Percentiles rank a stretch among this genome's conserved stretches.
Evolutionary conservation across 2,888 invertebrate species (phyloP).

Genomic region (Dynastes tityus): DNA sequence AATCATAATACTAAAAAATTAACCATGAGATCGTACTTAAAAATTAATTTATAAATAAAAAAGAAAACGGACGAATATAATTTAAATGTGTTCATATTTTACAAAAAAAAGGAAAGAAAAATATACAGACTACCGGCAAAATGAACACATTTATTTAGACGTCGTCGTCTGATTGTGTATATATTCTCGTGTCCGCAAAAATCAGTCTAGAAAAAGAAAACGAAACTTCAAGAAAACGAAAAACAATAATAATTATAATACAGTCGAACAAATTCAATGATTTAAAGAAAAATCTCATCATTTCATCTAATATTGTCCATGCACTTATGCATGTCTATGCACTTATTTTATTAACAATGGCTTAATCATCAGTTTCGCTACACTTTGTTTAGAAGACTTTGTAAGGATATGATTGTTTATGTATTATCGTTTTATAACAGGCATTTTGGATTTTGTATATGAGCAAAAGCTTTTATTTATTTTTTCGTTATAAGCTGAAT

Average conservation of each 20-base stretch:
- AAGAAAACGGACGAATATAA: conserved; percentile 19
- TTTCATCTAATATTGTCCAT: conserved; percentile 62
- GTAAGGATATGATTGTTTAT: conserved; percentile 46
- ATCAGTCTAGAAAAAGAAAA: conserved; percentile 60
- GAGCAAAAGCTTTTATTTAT: conserved; percentile 39
- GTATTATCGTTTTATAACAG: conserved; percentile 38
- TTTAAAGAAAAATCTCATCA: conserved; percentile 56
- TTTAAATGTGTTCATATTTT: conserved; percentile 27
- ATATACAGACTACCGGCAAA: conserved; percentile 53
- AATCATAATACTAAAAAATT: conserved; percentile 61
- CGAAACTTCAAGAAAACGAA: conserved; percentile 53
- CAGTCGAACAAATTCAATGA: conserved; percentile 54
- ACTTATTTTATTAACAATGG: conserved; percentile 39
- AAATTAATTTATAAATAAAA: conserved; percentile 23
- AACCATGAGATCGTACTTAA: conserved; percentile 60
- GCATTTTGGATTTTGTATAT: conserved; percentile 37
- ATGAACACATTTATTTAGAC: conserved; percentile 54
- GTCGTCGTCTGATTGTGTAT: conserved; percentile 58
- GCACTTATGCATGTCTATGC: conserved; percentile 26
- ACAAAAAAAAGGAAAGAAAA: conserved; percentile 55
- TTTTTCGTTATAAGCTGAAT: conserved; percentile 9
- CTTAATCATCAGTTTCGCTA: conserved; percentile 40
- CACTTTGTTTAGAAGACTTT: conserved; percentile 44
- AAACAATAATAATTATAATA: conserved; percentile 53
- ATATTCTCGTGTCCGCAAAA: conserved; percentile 53